Conservation (phyloP, 2,113 vertebrate species). For the Anolis sagrei region DNA sequence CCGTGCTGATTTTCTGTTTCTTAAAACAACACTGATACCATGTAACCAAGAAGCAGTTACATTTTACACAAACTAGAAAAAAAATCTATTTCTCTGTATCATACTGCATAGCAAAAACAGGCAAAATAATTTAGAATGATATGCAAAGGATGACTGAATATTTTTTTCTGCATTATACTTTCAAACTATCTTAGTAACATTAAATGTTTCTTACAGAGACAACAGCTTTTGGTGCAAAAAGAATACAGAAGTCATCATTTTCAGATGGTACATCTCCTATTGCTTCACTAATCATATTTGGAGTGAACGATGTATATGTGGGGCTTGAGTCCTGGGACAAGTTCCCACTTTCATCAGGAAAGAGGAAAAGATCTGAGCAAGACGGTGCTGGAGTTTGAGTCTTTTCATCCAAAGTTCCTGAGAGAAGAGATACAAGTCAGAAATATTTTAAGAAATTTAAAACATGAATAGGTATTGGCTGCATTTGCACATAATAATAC, state of each 20-base stretch:
- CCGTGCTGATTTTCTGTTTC: not conserved
- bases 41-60: too few species aligned
- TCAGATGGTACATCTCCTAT: conserved; percentile 79
- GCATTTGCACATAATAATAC: not conserved
- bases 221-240: conserved; percentile 90
- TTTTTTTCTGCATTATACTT: not conserved
- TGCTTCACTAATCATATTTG: conserved; percentile 84
- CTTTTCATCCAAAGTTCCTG: conserved; percentile 83
- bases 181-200: conserved; percentile 16
- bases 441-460: conserved; percentile 22
- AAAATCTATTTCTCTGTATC: too few species aligned
- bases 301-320: conserved; percentile 81
- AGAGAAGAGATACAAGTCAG: conserved; percentile 2
- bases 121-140: not conserved
- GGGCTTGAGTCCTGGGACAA: conserved; percentile 85
- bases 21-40: not conserved
- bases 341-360: conserved; percentile 96
- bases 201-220: conserved; percentile 77
- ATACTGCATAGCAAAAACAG: too few species aligned
- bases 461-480: not conserved
- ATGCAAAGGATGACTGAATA: not conserved
- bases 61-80: too few species aligned
- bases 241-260: conserved; percentile 95
- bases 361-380: conserved; percentile 95
- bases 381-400: conserved; percentile 82